Percentiles rank a stretch among this genome's conserved stretches.
Evolutionary conservation across 2,888 invertebrate species (phyloP).

Genomic region (Acleris holmiana): DNA sequence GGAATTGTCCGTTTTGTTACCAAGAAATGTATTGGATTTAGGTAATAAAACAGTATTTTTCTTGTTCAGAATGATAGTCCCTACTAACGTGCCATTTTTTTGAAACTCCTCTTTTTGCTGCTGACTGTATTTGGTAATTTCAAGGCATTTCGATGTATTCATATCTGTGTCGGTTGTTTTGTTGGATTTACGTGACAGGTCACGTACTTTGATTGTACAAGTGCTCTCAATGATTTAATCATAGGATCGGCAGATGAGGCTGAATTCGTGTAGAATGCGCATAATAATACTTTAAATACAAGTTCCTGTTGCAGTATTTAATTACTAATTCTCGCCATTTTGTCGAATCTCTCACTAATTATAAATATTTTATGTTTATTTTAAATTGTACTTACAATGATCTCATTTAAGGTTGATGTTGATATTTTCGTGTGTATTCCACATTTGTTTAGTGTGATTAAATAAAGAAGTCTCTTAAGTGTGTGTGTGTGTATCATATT

Average conservation of each 20-base stretch:
- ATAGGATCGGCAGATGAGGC: not conserved
- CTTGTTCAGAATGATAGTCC: no score
- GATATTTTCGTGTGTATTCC: constrained; percentile 7
- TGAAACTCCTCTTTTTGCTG: no score
- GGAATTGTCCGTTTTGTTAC: no score
- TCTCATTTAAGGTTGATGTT: constrained; percentile 46
- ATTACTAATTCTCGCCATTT: constrained; percentile 61
- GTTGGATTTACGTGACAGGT: not conserved
- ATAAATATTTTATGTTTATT: constrained; percentile 48
- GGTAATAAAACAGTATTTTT: no score
- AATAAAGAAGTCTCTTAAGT: constrained; percentile 32
- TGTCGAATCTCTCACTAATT: constrained; percentile 58
- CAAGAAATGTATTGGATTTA: no score
- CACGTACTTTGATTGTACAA: not conserved
- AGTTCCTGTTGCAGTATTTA: constrained; percentile 70
- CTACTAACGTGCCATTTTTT: no score
- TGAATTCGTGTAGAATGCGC: constrained; percentile 4
- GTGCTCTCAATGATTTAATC: not conserved
- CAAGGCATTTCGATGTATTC: no score
- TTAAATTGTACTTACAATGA: constrained; percentile 38
- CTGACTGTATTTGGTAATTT: no score
- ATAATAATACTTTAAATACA: constrained; percentile 48
- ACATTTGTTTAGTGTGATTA: constrained; percentile 30
- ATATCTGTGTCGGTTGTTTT: no score
- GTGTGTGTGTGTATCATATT: constrained; percentile 29